These are phyloP conservation scores for Antheraea yamamai DNA, from an alignment of 2,888 invertebrate genomes.

Conservation along the genomic window DNA sequence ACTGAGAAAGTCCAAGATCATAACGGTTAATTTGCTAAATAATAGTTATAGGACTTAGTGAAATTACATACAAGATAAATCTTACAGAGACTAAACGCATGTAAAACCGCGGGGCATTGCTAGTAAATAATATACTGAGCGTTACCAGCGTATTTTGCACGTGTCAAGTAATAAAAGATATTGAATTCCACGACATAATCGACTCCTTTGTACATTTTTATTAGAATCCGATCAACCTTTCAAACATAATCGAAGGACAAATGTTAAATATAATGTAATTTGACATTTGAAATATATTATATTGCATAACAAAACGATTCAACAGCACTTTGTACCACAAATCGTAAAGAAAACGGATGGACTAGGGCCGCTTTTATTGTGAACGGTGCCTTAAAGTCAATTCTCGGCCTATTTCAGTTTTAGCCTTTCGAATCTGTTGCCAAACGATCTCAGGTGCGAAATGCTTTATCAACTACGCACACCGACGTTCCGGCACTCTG, in stretches of 20 bases:
- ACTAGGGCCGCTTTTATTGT: neutral
- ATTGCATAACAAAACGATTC: too few species aligned
- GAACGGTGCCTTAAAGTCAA: neutral
- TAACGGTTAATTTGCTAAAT: neutral
- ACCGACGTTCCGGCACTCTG: conserved; percentile 8
- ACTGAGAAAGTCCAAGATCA: neutral
- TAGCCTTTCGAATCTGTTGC: conserved; percentile 37
- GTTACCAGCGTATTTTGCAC: too few species aligned
- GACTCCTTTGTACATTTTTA: neutral
- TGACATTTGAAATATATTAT: neutral
- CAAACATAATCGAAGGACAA: too few species aligned
- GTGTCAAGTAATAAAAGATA: too few species aligned
- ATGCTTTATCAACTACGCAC: conserved; percentile 48
- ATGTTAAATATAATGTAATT: too few species aligned
- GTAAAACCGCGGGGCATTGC: too few species aligned
- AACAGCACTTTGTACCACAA: neutral
- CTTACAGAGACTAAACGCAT: too few species aligned
- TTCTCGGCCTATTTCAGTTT: conserved; percentile 12
- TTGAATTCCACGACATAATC: too few species aligned
- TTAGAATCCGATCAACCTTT: neutral
- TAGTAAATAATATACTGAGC: too few species aligned
- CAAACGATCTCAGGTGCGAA: conserved; percentile 67
- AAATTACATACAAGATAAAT: neutral
- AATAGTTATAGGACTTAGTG: neutral
- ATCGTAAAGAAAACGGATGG: neutral